Base-by-base conservation (phyloP, 2,888 invertebrate genomes). In the Platycheirus albimanus region DNA sequence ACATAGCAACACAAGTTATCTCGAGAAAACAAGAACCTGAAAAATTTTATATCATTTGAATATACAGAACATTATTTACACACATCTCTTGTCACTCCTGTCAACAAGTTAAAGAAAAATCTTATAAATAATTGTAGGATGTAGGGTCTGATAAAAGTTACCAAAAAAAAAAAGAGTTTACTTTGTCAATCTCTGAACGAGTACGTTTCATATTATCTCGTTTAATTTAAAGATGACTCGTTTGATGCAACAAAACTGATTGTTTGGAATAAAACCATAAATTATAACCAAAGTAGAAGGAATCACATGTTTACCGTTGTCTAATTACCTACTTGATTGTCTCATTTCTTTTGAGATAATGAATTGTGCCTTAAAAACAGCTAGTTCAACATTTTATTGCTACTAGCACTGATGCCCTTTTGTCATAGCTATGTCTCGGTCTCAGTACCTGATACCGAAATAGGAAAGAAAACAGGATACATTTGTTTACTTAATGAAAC, bases 31-130 rank as follows among this genome's bases (percentile, higher is more conserved):
- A 52, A 63, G 20, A 28, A 64, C 54, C 54, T 70, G 61, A 64
- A 64, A 45, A 30, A 47, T 63, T 80, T 69, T 76, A 80, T 80
- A 76, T 80, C 76, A 80, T 80, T 80, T 76, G 58, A 71, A 80
- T 76, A 66, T 76, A 76, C 76, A 76, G 58, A 80, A 56, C 41
- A 45, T 19, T 80, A 58, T 76, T 66, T 70, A 70, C 54, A 49
- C 56, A 70, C 54, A 49, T 43, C 20, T 15, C 15, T 47, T 66
- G 70, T 70, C 80, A 80, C 70, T 76, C n/a, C n/a, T n/a, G 70
- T 70, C 80, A 80, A 76, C 80, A n/a, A n/a, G n/a, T n/a, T n/a
- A n/a, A n/a, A n/a, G n/a, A n/a, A n/a, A n/a, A n/a, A n/a, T n/a
- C n/a, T n/a, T n/a, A n/a, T n/a, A n/a, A n/a, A n/a, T n/a, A n/a